These are phyloP conservation scores for Papilio glaucus DNA, from an alignment of 1,140 invertebrate species.

Conservation along the genomic window DNA sequence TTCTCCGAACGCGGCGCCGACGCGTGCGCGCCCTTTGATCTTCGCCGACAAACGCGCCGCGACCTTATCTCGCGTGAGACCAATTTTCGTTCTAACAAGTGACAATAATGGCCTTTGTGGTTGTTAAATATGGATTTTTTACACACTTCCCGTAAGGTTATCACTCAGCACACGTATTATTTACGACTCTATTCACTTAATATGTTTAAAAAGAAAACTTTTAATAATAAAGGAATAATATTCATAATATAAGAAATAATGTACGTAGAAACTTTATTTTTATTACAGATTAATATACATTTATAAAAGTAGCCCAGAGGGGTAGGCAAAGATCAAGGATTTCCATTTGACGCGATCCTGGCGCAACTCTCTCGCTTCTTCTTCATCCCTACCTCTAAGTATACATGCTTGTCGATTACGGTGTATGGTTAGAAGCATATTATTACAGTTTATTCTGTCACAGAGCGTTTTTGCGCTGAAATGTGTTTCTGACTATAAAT, in stretches of 20 bases:
- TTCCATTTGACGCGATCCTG: no score
- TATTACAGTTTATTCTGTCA: no score
- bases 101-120: conserved; percentile 77
- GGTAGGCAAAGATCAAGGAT: no score
- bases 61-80: conserved; percentile 71
- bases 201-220: not conserved
- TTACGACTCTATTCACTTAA: not conserved
- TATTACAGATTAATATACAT: no score
- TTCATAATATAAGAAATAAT: no score
- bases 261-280: no score
- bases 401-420: no score
- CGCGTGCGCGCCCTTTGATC: conserved; percentile 69
- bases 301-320: no score
- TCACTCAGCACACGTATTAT: conserved; percentile 32
- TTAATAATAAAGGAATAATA: not conserved
- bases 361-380: no score
- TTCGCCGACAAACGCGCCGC: conserved; percentile 73
- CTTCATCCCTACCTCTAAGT: no score
- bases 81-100: conserved; percentile 75
- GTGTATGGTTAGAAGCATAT: no score
- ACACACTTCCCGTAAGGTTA: conserved; percentile 55
- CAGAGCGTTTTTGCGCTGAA: not conserved
- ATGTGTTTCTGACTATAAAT: not conserved
- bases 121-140: conserved; percentile 71
- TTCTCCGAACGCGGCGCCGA: conserved; percentile 63